Evolutionary conservation across 2,797 vertebrate genomes (phyloP), one percentile per base, ranked within the genome.

Genomic region (Peromyscus melanophrys): DNA sequence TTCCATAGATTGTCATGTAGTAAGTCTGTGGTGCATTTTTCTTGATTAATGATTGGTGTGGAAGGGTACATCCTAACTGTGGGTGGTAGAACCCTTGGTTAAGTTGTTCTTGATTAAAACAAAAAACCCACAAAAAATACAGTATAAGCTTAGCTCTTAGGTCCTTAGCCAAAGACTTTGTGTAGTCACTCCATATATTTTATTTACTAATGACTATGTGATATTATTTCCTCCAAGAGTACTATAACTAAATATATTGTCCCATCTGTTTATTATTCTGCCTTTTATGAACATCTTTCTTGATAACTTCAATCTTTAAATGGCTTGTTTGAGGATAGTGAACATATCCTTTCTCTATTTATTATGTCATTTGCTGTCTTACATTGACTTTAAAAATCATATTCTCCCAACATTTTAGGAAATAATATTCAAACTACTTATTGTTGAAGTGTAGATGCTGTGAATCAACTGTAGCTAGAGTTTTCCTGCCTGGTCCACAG

Each of bases 261-360:
- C 43, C n/a, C 88, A 83, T 23, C 55, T 93, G 49, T 52, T 96
- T 7, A 59, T 95, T 95, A 67, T 69, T 34, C 10, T 86, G 89
- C 31, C 4, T 59, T 93, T 73, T 59, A 63, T 75, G 67, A 81
- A 86, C 6, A 34, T 3, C 34, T 91, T 78, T 92, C 29, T n/a
- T 46, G 40, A 84, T 89, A 63, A n/a, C n/a, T 85, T 40, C 85
- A 77, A 55, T 90, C 40, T 89, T 75, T 88, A 88, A 37, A 76
- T 59, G 59, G 34, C 7, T 40, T 40, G 2, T 16, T 94, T 96
- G 83, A 92, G 69, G 43, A 85, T 87, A 29, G 85, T 94, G 77
- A 63, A 25, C 1, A 21, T 75, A 61, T 86, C 17, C 0, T 27
- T 61, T 75, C 77, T 37, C n/a, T 31, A 27, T 25, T 90, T 76